Evolutionary conservation across 2,113 vertebrate species (phyloP).

Genomic region (Pterocles gutturalis): DNA sequence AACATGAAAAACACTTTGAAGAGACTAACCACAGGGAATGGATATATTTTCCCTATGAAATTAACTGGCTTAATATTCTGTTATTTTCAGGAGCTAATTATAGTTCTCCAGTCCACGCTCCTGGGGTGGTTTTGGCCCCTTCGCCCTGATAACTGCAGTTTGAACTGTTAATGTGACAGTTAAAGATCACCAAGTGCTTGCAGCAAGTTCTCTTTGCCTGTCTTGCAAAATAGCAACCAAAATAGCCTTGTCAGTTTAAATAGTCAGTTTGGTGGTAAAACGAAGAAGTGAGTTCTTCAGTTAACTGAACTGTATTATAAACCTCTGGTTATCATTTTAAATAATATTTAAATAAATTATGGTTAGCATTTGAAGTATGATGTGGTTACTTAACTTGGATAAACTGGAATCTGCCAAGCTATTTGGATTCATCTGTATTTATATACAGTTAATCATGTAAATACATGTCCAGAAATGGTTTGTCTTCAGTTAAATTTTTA

Average conservation of each 20-base stretch:
- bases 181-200: conserved; percentile 47
- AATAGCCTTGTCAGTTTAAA: conserved; percentile 53
- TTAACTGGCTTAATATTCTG: neutral
- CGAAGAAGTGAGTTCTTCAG: neutral
- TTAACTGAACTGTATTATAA: neutral
- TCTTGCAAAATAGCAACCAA: neutral
- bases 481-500: neutral
- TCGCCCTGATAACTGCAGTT: neutral
- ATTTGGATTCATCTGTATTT: neutral
- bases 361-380: neutral
- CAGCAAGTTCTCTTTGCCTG: conserved; percentile 2
- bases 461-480: neutral
- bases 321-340: neutral
- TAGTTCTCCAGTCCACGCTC: neutral
- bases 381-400: neutral
- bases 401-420: neutral
- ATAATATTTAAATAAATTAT: neutral
- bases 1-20: neutral
- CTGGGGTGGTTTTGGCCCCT: neutral
- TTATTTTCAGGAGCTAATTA: neutral
- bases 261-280: neutral
- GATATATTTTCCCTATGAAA: neutral
- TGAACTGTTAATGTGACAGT: conserved; percentile 13
- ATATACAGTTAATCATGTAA: neutral
- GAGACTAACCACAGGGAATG: neutral